Evolutionary conservation across 2,797 vertebrate species (phyloP).

Genomic region (Diceros bicornis): DNA sequence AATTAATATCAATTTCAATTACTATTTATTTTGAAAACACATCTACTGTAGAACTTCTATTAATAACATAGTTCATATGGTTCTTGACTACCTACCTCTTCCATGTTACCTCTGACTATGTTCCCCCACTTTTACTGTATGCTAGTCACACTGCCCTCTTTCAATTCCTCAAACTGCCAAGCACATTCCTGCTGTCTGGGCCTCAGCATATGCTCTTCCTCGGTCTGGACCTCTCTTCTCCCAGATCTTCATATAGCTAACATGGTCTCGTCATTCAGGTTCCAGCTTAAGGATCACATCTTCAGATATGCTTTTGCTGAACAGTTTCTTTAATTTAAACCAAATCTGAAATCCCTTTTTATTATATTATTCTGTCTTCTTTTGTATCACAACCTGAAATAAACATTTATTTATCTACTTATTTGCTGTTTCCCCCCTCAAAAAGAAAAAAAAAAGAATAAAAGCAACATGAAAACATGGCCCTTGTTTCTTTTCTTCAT

Average conservation of each 20-base stretch:
- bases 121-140: not conserved
- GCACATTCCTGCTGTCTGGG: not conserved
- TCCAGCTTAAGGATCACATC: not conserved
- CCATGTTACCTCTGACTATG: not conserved
- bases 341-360: not conserved
- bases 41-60: not conserved
- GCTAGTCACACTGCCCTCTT: not conserved
- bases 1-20: slow-evolving; percentile 41
- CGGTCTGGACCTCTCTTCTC: not conserved
- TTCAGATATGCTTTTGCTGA: not conserved
- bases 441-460: not conserved
- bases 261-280: not conserved
- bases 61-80: not conserved
- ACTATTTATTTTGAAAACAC: not conserved
- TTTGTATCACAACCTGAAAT: slow-evolving; percentile 20
- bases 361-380: slow-evolving; percentile 20
- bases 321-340: not conserved
- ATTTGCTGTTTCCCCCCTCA: not conserved
- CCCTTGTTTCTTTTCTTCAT: not conserved
- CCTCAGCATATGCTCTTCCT: accelerated
- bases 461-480: not conserved
- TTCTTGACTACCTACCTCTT: not conserved
- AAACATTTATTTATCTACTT: not conserved
- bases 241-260: not conserved
- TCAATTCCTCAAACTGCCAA: not conserved